A percentile compares a stretch with the other conserved stretches of the same genome.
Evolutionary conservation across 1,140 invertebrate genomes (phyloP).

Genomic region (Lasioglossum baleicum): DNA sequence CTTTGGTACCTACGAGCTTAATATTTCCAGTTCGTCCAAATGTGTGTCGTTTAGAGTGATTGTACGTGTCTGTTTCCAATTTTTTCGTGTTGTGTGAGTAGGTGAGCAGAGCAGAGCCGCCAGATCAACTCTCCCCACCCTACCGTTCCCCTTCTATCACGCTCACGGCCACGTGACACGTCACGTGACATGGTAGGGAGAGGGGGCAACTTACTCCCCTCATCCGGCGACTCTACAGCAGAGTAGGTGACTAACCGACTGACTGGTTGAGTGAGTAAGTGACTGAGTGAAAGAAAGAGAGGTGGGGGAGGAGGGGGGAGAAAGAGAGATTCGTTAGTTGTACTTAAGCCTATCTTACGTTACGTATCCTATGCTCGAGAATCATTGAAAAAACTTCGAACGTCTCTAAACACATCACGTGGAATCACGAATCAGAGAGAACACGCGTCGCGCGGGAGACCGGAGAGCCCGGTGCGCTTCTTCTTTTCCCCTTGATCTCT

Average conservation of each 20-base stretch:
- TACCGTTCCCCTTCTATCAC: too few species aligned
- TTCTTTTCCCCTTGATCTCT: too few species aligned
- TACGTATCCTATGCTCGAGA: conserved; percentile 29
- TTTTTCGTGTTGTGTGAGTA: not conserved
- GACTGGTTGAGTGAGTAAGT: not conserved
- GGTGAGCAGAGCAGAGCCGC: too few species aligned
- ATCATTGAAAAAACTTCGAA: conserved; percentile 37
- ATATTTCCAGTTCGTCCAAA: conserved; percentile 43
- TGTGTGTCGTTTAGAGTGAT: not conserved
- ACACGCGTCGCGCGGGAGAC: conserved; percentile 21
- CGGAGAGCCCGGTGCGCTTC: not conserved
- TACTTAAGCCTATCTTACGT: conserved; percentile 24
- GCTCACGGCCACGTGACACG: too few species aligned
- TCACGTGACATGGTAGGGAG: too few species aligned
- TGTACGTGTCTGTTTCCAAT: not conserved
- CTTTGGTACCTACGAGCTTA: conserved; percentile 69
- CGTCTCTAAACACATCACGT: conserved; percentile 15
- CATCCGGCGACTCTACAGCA: too few species aligned
- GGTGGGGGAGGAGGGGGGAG: conserved; percentile 3
- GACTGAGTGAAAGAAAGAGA: conserved; percentile 12
- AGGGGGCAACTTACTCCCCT: too few species aligned
- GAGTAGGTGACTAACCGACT: too few species aligned
- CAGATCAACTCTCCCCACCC: too few species aligned
- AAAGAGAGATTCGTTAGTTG: conserved; percentile 40
- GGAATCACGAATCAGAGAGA: conserved; percentile 6